phyloP scores from a whole-genome alignment of 2,113 vertebrate species.

The Nesogale talazaci region DNA sequence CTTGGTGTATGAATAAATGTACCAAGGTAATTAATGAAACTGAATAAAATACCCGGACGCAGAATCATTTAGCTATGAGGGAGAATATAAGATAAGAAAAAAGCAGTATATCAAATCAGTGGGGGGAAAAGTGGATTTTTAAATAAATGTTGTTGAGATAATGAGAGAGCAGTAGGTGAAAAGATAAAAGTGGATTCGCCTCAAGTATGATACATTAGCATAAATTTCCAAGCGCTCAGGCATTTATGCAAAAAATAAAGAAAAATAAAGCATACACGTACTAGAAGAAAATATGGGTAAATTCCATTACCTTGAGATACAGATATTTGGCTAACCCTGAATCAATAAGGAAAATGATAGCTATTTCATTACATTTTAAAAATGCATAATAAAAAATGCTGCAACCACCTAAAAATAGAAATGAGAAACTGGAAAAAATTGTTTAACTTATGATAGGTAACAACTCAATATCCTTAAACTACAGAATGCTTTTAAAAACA shows the following conservation, averaged over 20 bases:
- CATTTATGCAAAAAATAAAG: background rate
- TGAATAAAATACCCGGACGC: background rate
- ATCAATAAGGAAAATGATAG: constrained; percentile 20
- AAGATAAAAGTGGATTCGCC: background rate
- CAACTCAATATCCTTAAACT: background rate
- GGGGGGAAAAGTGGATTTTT: background rate
- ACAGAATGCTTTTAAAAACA: background rate
- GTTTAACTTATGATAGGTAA: background rate
- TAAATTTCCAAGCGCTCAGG: background rate
- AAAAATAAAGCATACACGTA: background rate
- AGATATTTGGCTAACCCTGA: constrained; percentile 26
- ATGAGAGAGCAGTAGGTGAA: background rate
- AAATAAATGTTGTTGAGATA: constrained; percentile 3
- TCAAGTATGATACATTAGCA: background rate
- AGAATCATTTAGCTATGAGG: background rate
- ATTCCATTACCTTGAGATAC: background rate
- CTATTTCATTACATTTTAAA: background rate
- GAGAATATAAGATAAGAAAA: background rate
- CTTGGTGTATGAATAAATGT: background rate
- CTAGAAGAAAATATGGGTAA: background rate
- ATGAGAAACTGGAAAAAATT: constrained; percentile 5
- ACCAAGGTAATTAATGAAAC: background rate
- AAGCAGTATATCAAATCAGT: background rate
- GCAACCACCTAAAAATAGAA: background rate
- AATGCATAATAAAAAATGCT: background rate